A percentile compares a stretch with the other conserved stretches of the same genome.
Evolutionary conservation across 2,888 invertebrate species (phyloP).

Genomic region (Sturmia bella): DNA sequence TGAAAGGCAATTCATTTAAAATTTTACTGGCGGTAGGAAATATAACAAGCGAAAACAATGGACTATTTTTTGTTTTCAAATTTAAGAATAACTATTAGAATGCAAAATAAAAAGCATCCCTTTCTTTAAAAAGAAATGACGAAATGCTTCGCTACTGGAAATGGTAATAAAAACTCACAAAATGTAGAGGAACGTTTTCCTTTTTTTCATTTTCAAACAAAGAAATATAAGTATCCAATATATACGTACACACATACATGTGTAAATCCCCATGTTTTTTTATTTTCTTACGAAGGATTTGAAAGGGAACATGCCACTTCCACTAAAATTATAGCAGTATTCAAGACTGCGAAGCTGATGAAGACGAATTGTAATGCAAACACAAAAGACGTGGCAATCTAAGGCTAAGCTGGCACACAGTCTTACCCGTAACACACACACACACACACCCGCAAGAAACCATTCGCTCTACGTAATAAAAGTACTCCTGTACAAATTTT

Average conservation of each 20-base stretch:
- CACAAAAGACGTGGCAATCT: conserved; percentile 46
- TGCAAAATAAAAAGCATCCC: conserved; percentile 8
- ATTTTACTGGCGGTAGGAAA: conserved; percentile 44
- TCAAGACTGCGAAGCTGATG: conserved; percentile 36
- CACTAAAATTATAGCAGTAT: conserved; percentile 8
- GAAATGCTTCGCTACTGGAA: conserved; percentile 24
- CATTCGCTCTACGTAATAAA: conserved; percentile 11
- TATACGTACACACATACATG: conserved; percentile 33
- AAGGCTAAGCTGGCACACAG: conserved; percentile 32
- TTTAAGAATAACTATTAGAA: conserved; percentile 49
- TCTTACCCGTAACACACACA: conserved; percentile 4
- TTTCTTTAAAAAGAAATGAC: not conserved
- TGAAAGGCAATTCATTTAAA: conserved; percentile 51
- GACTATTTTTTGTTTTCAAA: conserved; percentile 41
- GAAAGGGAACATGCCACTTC: conserved; percentile 21
- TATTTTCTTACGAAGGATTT: conserved; percentile 15
- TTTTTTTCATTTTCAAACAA: conserved; percentile 43
- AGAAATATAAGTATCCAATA: conserved; percentile 9
- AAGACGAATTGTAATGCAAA: conserved; percentile 63
- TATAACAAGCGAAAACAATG: conserved; percentile 21
- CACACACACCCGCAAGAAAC: not conserved
- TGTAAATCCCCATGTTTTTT: not conserved
- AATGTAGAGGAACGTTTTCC: conserved; percentile 14
- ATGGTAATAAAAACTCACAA: conserved; percentile 10
- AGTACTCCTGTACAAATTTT: conserved; percentile 39